Evolutionary conservation across 2,888 invertebrate genomes (phyloP).

Genomic region (Phymatocera aterrima): DNA sequence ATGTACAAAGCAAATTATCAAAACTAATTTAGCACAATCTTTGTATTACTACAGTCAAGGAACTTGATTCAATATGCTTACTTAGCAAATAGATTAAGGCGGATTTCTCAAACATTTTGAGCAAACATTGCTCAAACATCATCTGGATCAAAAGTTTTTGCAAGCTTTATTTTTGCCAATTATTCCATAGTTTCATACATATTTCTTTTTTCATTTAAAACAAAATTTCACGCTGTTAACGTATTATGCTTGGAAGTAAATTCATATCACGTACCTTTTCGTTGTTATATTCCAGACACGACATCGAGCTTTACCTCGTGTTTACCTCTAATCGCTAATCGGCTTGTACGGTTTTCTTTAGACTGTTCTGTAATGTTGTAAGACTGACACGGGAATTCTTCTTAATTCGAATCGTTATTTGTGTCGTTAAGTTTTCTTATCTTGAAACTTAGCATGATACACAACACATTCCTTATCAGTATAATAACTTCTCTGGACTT

Average conservation of each 20-base stretch:
- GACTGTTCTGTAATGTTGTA: slow-evolving; percentile 29
- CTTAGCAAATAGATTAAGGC: slow-evolving; percentile 16
- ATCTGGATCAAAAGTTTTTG: not conserved
- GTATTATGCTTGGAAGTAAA: not conserved
- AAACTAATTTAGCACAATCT: slow-evolving; percentile 17
- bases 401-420: slow-evolving; percentile 38
- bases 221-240: not conserved
- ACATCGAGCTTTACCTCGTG: not conserved
- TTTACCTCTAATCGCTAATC: slow-evolving; percentile 10
- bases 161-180: not conserved
- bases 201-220: not conserved
- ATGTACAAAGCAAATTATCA: slow-evolving; percentile 4
- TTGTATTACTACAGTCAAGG: not conserved
- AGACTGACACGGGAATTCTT: slow-evolving; percentile 24
- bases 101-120: slow-evolving; percentile 29
- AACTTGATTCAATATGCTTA: slow-evolving; percentile 17
- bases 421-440: slow-evolving; percentile 38
- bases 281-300: slow-evolving; percentile 5
- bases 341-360: too few relatives aligned
- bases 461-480: slow-evolving; percentile 21
- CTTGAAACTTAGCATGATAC: slow-evolving; percentile 27
- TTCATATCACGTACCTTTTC: slow-evolving; percentile 14
- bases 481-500: slow-evolving; percentile 14
- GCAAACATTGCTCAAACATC: not conserved
- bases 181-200: not conserved